Evolutionary conservation across 2,888 invertebrate genomes (phyloP), one percentile per base, ranked within the genome.

Genomic region (Conops quadrifasciatus): DNA sequence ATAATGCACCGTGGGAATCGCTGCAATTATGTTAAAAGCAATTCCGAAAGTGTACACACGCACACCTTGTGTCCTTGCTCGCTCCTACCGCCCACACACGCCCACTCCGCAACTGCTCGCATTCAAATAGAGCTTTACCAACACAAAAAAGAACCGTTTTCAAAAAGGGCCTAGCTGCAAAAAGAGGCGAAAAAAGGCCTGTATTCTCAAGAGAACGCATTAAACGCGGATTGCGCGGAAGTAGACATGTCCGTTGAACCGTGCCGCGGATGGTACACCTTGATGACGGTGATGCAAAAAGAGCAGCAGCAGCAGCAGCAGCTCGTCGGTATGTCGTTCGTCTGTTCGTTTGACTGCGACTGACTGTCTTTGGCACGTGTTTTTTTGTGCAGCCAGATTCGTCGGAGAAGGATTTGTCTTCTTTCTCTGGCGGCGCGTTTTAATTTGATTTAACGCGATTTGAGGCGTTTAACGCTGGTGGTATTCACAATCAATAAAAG

Each of bases 1-100:
- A 68, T 36, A 51, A 28, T 60, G 36, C 68, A 21, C 51, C 51
- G 72, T 74, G 80, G 78, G 81, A 81, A 78, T 80, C 70, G 78
- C 77, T 60, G 80, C 80, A 81, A 81, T 81, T 81, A 81, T 79
- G 79, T 78, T 81, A 81, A 81, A 80, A 80, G 80, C 81, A 80
- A 80, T 81, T 80, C 77, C 71, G 71, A 74, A 74, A 58, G 66
- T 72, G 24, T 13, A 13, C 45, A 36, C 53, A 49, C 21, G n/a
- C 16, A 16, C 11, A 21, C 30, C 16, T 15, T 19, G 28, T 47
- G 24, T 11, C 49, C 16, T 43, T 19, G 16, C 28, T 16, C 13
- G 16, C 16, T 28, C 24, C 30, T 26, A 28, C 68, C 7, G 16
- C 51, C 16, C 15, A 24, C 58, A 30, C 45, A 9, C 30, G 9